Conservation (phyloP, 2,797 vertebrate species). For the Brachymystax lenok region DNA sequence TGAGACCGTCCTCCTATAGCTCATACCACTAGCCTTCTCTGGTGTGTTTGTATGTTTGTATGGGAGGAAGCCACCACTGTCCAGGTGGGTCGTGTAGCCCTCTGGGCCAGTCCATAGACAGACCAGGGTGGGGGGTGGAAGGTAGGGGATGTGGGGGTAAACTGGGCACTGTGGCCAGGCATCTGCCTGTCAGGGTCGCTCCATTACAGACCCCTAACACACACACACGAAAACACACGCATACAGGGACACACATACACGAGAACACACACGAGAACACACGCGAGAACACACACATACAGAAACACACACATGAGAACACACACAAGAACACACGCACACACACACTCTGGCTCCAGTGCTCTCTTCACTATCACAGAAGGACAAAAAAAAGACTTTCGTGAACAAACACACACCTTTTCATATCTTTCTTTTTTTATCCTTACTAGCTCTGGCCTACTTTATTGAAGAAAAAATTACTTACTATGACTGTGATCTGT, state of each 20-base stretch:
- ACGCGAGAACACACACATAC: no score
- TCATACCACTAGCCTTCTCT: no score
- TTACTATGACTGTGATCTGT: no score
- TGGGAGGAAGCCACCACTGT: slow-evolving; percentile 11
- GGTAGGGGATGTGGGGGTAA: slow-evolving; percentile 30
- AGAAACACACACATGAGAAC: no score
- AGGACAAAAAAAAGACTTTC: slow-evolving; percentile 35
- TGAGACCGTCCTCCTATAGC: no score
- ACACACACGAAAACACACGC: not conserved
- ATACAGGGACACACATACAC: not conserved
- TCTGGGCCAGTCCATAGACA: slow-evolving; percentile 62
- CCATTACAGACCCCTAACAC: slow-evolving; percentile 55
- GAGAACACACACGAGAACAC: no score
- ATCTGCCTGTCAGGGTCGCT: slow-evolving; percentile 69
- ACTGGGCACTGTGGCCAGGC: slow-evolving; percentile 63
- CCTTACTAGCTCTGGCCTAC: no score
- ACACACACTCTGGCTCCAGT: slow-evolving; percentile 23
- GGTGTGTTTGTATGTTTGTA: slow-evolving; percentile 2
- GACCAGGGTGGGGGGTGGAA: slow-evolving; percentile 33
- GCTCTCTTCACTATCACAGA: slow-evolving; percentile 56
- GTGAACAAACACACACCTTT: no score
- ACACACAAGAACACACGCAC: no score
- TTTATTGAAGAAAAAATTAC: no score
- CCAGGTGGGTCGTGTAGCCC: slow-evolving; percentile 55
- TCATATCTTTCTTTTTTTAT: no score